Conservation (phyloP, 1,140 invertebrate species). For the Magallana ariakensis region DNA sequence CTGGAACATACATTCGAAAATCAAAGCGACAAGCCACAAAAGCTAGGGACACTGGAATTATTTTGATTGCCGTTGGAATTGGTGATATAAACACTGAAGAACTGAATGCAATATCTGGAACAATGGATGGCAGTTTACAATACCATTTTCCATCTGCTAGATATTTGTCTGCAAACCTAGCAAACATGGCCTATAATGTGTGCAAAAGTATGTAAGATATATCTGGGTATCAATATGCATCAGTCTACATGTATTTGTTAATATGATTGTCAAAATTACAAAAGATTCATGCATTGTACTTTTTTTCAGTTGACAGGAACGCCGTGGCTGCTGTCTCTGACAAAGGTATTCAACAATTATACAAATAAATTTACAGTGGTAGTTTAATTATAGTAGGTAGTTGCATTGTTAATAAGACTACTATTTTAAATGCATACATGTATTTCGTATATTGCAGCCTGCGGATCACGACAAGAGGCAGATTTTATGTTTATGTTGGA, state of each 20-base stretch:
- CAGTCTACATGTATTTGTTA: too few relatives aligned
- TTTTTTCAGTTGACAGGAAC: constrained; percentile 16
- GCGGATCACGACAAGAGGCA: constrained; percentile 70
- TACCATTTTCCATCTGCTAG: constrained; percentile 53
- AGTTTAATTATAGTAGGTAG: not conserved
- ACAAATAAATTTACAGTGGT: too few relatives aligned
- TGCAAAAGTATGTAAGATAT: constrained; percentile 58
- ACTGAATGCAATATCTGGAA: constrained; percentile 52
- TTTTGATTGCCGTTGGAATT: constrained; percentile 62
- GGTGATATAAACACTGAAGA: constrained; percentile 51
- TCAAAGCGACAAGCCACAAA: constrained; percentile 61
- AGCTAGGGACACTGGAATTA: constrained; percentile 64
- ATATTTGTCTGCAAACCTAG: constrained; percentile 53
- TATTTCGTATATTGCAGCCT: constrained; percentile 59
- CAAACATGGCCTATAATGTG: constrained; percentile 50
- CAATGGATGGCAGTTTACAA: not conserved
- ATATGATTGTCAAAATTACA: too few relatives aligned
- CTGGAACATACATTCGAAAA: constrained; percentile 50
- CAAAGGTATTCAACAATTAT: not conserved
- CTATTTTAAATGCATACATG: too few relatives aligned
- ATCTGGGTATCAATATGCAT: too few relatives aligned
- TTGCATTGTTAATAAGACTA: not conserved
- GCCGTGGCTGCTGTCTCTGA: not conserved
- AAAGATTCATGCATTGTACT: not conserved
- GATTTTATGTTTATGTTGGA: constrained; percentile 75